Conservation (phyloP, 2,888 invertebrate genomes). For the Marasmarcha lunaedactyla region DNA sequence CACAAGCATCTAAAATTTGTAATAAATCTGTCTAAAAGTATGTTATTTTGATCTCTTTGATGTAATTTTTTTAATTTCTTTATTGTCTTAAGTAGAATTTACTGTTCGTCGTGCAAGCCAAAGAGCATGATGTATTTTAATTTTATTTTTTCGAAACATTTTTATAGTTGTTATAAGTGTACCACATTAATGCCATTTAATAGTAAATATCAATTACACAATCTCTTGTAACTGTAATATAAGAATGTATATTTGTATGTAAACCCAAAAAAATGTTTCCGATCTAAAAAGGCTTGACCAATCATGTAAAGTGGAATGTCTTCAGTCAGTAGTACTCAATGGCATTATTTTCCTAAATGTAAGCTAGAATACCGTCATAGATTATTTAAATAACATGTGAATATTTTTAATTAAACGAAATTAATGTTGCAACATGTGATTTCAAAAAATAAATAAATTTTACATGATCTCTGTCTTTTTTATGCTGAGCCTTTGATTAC, state of each 20-base stretch:
- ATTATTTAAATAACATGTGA: slow-evolving; percentile 75
- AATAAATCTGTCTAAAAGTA: slow-evolving; percentile 33
- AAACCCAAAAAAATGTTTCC: slow-evolving; percentile 50
- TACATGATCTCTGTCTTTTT: slow-evolving; percentile 41
- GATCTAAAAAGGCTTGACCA: slow-evolving; percentile 63
- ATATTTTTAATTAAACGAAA: slow-evolving; percentile 75
- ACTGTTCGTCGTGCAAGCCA: slow-evolving; percentile 67
- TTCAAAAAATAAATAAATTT: slow-evolving; percentile 73
- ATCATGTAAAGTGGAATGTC: slow-evolving; percentile 47
- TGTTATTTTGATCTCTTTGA: slow-evolving; percentile 55
- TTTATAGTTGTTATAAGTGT: slow-evolving; percentile 53
- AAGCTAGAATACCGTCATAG: slow-evolving; percentile 72
- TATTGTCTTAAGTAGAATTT: slow-evolving; percentile 38
- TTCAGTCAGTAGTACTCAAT: slow-evolving; percentile 51
- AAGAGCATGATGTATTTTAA: slow-evolving; percentile 66
- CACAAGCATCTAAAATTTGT: slow-evolving; percentile 38
- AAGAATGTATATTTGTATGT: slow-evolving; percentile 66
- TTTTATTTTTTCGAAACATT: slow-evolving; percentile 58
- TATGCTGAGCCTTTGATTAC: slow-evolving; percentile 4
- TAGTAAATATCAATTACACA: slow-evolving; percentile 57
- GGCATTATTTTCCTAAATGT: slow-evolving; percentile 65
- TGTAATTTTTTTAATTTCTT: slow-evolving; percentile 38
- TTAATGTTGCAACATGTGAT: slow-evolving; percentile 74
- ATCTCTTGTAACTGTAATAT: slow-evolving; percentile 59
- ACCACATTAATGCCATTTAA: slow-evolving; percentile 66